Conservation (phyloP, 2,888 invertebrate genomes). For the Hemithea aestivaria region DNA sequence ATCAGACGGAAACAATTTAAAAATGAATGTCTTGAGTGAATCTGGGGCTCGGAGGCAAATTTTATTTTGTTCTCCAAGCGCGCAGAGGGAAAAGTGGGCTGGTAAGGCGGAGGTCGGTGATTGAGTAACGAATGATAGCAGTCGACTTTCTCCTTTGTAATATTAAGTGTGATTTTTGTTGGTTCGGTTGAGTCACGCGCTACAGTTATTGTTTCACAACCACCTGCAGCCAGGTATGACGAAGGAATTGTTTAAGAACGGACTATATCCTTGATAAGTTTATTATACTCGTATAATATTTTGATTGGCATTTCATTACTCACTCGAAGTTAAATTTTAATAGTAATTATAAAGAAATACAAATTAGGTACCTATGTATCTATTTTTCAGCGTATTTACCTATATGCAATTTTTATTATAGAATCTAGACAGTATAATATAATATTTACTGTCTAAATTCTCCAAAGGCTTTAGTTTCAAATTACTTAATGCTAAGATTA, state of each 20-base stretch:
- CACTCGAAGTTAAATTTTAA: too few species aligned
- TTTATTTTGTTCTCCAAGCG: slow-evolving; percentile 14
- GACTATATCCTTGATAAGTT: too few species aligned
- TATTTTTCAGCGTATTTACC: too few species aligned
- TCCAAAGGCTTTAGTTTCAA: too few species aligned
- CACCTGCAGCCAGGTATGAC: slow-evolving; percentile 1
- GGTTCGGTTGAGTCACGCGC: slow-evolving; percentile 18
- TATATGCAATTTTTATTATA: too few species aligned
- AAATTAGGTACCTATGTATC: too few species aligned
- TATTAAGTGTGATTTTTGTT: slow-evolving; percentile 21
- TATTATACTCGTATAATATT: too few species aligned
- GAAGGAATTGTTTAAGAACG: neutral
- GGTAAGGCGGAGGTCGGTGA: slow-evolving; percentile 12
- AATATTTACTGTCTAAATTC: too few species aligned
- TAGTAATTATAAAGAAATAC: too few species aligned
- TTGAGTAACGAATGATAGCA: slow-evolving; percentile 21
- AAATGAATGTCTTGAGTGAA: slow-evolving; percentile 17
- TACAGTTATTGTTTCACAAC: slow-evolving; percentile 13
- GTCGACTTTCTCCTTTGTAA: slow-evolving; percentile 22
- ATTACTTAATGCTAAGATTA: too few species aligned
- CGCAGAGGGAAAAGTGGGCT: slow-evolving; percentile 12
- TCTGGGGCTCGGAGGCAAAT: slow-evolving; percentile 12
- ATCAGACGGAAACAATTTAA: slow-evolving; percentile 14
- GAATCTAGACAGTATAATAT: too few species aligned
- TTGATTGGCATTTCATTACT: too few species aligned